phyloP scores from a whole-genome alignment of 2,888 invertebrate genomes.

The Caenorhabditis drosophilae region DNA sequence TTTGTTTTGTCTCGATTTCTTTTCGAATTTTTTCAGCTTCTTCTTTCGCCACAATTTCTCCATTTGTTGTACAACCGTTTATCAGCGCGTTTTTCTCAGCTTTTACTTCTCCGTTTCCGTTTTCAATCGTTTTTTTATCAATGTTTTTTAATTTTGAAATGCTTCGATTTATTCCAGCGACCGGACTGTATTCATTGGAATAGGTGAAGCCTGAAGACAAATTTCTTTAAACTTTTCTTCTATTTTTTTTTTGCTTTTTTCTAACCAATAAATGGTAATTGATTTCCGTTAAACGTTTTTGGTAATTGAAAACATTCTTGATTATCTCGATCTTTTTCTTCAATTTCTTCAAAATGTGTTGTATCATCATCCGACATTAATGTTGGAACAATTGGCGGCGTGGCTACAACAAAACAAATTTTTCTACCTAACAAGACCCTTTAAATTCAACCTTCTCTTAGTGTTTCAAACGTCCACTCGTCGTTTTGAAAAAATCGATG shows the following conservation, averaged over 20 bases:
- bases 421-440: no score
- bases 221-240: background rate
- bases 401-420: no score
- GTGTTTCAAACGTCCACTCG: constrained; percentile 95
- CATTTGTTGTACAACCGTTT: no score
- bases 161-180: background rate
- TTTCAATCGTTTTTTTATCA: background rate
- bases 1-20: constrained; percentile 12
- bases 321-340: constrained; percentile 31
- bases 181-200: constrained; percentile 76
- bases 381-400: constrained; percentile 96
- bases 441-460: no score
- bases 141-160: constrained; percentile 3
- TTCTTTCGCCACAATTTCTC: constrained; percentile 17
- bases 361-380: constrained; percentile 95
- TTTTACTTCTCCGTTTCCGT: constrained; percentile 3
- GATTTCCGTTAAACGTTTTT: constrained; percentile 96
- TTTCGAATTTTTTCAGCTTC: constrained; percentile 5
- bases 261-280: constrained; percentile 87
- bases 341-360: constrained; percentile 91
- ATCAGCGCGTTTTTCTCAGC: no score
- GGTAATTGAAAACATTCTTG: constrained; percentile 94
- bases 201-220: constrained; percentile 83
- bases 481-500: constrained; percentile 95
- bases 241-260: background rate